phyloP scores from a whole-genome alignment of 2,888 invertebrate species.

The Oscheius sp. region DNA sequence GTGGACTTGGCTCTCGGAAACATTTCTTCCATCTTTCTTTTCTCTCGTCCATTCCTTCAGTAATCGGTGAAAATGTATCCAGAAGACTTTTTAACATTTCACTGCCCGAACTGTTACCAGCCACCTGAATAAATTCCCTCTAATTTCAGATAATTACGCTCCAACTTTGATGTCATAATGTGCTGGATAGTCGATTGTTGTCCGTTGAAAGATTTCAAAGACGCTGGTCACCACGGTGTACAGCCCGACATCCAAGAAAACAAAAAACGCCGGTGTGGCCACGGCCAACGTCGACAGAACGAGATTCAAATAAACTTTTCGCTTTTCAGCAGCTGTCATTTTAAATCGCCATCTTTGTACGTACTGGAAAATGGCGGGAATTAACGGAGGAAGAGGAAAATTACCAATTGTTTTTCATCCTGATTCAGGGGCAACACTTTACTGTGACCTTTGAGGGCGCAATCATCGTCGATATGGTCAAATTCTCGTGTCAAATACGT shows the following conservation, averaged over 20 bases:
- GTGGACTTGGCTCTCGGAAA: constrained; percentile 62
- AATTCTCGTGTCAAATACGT: constrained; percentile 58
- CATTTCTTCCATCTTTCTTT: constrained; percentile 61
- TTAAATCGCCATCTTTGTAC: constrained; percentile 40
- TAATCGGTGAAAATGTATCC: constrained; percentile 62
- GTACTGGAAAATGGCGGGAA: too few relatives aligned
- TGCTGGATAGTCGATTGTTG: constrained; percentile 49
- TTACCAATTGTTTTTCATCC: constrained; percentile 43
- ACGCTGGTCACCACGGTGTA: constrained; percentile 39
- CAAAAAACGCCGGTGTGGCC: constrained; percentile 52
- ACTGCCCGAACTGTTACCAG: constrained; percentile 53
- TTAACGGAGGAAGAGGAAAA: too few relatives aligned
- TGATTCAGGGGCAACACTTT: constrained; percentile 58
- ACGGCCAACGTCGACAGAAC: constrained; percentile 49
- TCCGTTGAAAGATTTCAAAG: constrained; percentile 42
- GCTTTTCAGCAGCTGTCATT: constrained; percentile 52
- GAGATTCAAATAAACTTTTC: constrained; percentile 44
- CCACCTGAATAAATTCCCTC: constrained; percentile 6
- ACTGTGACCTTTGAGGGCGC: constrained; percentile 47
- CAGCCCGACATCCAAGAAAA: constrained; percentile 51
- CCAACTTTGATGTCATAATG: constrained; percentile 47
- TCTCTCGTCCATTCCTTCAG: constrained; percentile 42
- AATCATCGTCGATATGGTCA: constrained; percentile 57
- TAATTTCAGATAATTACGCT: too few relatives aligned
- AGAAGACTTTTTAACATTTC: constrained; percentile 49